Base-by-base conservation (phyloP, 2,113 vertebrate species). In the Falco punctatus region DNA sequence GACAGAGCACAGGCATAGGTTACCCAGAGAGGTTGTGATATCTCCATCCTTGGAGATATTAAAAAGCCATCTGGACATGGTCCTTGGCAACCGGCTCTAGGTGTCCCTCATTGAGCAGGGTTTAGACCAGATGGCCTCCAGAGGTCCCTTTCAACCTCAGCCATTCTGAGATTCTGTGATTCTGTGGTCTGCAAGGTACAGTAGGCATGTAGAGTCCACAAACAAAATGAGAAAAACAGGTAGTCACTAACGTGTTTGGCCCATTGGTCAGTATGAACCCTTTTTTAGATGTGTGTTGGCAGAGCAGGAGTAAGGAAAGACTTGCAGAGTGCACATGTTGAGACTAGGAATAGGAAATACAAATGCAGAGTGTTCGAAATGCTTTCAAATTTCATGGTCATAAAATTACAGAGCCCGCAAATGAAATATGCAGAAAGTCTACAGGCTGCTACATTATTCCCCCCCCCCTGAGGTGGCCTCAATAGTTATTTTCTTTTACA, bases 321-420 rank as follows among this genome's bases (percentile, higher is more conserved):
- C 51, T 86, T 72, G 69, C 44, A 55, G 24, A 83, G 18, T 71
- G 69, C 88, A 80, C 57, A 51, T 87, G 46, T 46, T 78, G 57
- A 92, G 65, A 42, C 15, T 14, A 55, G 28, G 57, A 97, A 93
- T 19, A 74, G 15, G 33, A 97, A 96, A 91, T 88, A 85, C 62
- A 95, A 91, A 96, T 32, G 2, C 24, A 72, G 72, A 62, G 74
- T 88, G 57, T 88, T 94, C 55, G 84, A 82, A 86, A 69, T 80
- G 15, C 42, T 44, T 69, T 90, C 46, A 84, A 75, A 84, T 52
- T 74, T 94, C 72, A 94, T 61, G 54, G 20, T 35, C 40, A 62
- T 65, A 30, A 74, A 92, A 70, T 94, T 90, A 38, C 69, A 79
- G 86, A 71, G 33, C 28, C 38, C 92, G 52, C 30, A 90, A 84